A percentile compares a stretch with the other conserved stretches of the same genome.
Evolutionary conservation across 2,888 invertebrate genomes (phyloP).

Genomic region (Patella ulyssiponensis): DNA sequence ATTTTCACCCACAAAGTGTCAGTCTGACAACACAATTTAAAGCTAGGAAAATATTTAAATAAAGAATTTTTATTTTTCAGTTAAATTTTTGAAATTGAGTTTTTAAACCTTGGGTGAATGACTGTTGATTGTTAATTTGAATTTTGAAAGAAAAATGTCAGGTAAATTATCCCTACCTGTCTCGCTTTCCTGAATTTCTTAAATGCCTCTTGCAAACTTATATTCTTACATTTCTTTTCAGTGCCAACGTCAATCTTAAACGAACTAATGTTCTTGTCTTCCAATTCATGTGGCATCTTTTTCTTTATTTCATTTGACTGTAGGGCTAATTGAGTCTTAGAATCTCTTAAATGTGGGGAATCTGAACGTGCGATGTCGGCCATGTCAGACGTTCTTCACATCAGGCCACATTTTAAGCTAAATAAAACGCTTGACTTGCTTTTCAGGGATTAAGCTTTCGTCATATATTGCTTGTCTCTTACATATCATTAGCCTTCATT

Average conservation of each 20-base stretch:
- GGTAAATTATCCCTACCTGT: constrained; percentile 37
- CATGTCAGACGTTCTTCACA: background rate
- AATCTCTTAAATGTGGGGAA: too few species aligned
- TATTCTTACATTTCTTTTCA: constrained; percentile 23
- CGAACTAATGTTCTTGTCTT: too few species aligned
- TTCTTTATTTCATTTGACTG: too few species aligned
- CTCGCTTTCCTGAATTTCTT: constrained; percentile 37
- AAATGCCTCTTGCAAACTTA: constrained; percentile 37
- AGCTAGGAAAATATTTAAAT: background rate
- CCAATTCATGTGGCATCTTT: too few species aligned
- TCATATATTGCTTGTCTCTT: too few species aligned
- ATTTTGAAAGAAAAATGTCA: background rate
- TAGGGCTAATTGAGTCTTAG: too few species aligned
- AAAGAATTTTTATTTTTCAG: background rate
- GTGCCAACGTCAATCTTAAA: constrained; percentile 11
- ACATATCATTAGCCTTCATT: too few species aligned
- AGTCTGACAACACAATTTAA: background rate
- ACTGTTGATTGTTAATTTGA: background rate
- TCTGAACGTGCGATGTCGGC: background rate
- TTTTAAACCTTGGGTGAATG: constrained; percentile 1
- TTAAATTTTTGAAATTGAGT: background rate
- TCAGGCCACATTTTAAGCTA: background rate
- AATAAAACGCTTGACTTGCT: too few species aligned
- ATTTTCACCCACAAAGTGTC: too few species aligned
- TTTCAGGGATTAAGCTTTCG: too few species aligned